These are phyloP conservation scores for Notechis scutatus DNA, from an alignment of 2,113 vertebrate genomes.

Conservation along the genomic window DNA sequence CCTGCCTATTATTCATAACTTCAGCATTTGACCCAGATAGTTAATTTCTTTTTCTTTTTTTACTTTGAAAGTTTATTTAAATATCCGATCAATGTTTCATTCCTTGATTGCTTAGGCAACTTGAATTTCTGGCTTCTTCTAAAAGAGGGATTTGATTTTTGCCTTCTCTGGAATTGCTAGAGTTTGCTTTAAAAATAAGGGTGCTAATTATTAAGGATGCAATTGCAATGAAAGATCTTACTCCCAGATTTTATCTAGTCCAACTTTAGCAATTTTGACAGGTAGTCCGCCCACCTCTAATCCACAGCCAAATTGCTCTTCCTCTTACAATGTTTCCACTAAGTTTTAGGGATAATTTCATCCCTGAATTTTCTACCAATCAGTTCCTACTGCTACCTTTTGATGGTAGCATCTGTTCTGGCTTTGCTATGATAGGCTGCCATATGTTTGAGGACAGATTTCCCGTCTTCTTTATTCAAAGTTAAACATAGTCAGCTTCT, in stretches of 20 bases:
- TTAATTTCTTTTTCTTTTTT: not conserved
- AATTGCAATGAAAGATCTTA: not conserved
- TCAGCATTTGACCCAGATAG: not conserved
- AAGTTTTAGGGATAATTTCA: not conserved
- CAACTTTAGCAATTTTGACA: not conserved
- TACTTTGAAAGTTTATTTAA: not conserved
- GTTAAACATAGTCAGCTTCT: not conserved
- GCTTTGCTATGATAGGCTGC: not conserved
- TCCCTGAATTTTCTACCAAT: not conserved
- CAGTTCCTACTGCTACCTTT: not conserved
- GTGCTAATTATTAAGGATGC: not conserved
- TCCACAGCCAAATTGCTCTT: not conserved
- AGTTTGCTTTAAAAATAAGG: not conserved
- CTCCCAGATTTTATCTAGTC: not conserved
- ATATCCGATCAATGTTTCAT: not conserved
- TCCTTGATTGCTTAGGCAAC: not conserved
- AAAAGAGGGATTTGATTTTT: not conserved
- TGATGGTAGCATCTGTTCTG: not conserved
- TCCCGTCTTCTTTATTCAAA: not conserved
- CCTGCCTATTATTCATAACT: slow-evolving; percentile 15
- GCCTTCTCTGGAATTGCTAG: not conserved
- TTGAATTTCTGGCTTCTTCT: not conserved
- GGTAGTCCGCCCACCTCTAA: not conserved
- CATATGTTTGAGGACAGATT: not conserved
- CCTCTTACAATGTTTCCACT: not conserved